These are phyloP conservation scores for Beris morrisii DNA, from an alignment of 2,888 invertebrate genomes.

Conservation along the genomic window DNA sequence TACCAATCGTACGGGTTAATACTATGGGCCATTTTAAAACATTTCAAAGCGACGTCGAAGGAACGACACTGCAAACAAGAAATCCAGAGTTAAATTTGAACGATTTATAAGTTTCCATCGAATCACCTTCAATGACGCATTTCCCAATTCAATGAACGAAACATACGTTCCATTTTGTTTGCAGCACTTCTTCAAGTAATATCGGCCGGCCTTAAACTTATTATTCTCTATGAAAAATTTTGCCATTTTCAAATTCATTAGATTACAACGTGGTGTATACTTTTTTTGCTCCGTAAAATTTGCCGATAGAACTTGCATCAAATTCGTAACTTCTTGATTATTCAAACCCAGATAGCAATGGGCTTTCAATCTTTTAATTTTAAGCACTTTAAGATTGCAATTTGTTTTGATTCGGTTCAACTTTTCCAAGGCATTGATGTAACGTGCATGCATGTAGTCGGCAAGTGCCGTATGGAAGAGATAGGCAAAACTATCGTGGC, in stretches of 20 bases:
- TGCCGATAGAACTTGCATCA: conserved; percentile 1
- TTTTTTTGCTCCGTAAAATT: neutral
- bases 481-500: conserved; percentile 25
- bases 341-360: conserved; percentile 30
- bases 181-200: conserved; percentile 30
- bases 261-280: conserved; percentile 1
- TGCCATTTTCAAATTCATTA: conserved; percentile 29
- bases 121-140: conserved; percentile 14
- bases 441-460: conserved; percentile 30
- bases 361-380: conserved; percentile 15
- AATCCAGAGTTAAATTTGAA: neutral
- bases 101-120: neutral
- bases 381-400: neutral
- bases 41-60: conserved; percentile 11
- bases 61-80: neutral
- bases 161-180: conserved; percentile 17
- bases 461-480: conserved; percentile 28
- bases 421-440: conserved; percentile 13
- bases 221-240: conserved; percentile 12
- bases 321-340: conserved; percentile 11
- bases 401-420: conserved; percentile 15
- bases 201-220: conserved; percentile 16
- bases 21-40: conserved; percentile 20
- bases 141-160: conserved; percentile 22
- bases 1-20: conserved; percentile 19